phyloP scores from a whole-genome alignment of 2,113 vertebrate species.

The Dipodomys stephensi region DNA sequence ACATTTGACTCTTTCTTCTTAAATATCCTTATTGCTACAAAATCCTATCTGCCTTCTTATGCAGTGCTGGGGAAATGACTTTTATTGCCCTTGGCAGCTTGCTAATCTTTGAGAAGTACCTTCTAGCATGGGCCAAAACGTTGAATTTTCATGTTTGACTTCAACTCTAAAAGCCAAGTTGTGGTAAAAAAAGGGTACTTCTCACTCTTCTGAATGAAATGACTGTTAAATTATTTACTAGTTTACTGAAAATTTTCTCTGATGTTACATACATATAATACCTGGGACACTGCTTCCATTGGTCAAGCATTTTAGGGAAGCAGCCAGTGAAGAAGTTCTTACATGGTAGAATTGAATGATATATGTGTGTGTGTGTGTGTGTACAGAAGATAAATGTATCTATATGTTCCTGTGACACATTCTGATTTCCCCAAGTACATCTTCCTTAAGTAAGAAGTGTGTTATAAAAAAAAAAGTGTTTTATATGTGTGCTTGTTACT shows the following conservation, averaged over 20 bases:
- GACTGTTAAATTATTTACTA: not conserved
- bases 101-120: not conserved
- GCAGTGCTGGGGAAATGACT: not conserved
- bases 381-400: not conserved
- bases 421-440: not conserved
- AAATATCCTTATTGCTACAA: not conserved
- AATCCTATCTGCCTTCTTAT: not conserved
- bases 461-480: not conserved
- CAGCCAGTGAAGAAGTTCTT: not conserved
- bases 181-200: not conserved
- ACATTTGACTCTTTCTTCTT: not conserved
- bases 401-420: not conserved
- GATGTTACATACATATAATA: not conserved
- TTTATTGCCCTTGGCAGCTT: not conserved
- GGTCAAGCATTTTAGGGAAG: not conserved
- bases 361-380: too few species aligned
- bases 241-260: not conserved
- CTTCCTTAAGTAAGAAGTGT: not conserved
- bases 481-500: not conserved
- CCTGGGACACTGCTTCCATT: not conserved
- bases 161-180: not conserved
- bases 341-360: not conserved
- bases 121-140: not conserved
- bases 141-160: not conserved
- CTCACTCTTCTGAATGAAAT: not conserved